Percentiles rank a stretch among this genome's conserved stretches.
Conservation (phyloP, 2,113 vertebrate genomes). For the Etheostoma cragini region DNA sequence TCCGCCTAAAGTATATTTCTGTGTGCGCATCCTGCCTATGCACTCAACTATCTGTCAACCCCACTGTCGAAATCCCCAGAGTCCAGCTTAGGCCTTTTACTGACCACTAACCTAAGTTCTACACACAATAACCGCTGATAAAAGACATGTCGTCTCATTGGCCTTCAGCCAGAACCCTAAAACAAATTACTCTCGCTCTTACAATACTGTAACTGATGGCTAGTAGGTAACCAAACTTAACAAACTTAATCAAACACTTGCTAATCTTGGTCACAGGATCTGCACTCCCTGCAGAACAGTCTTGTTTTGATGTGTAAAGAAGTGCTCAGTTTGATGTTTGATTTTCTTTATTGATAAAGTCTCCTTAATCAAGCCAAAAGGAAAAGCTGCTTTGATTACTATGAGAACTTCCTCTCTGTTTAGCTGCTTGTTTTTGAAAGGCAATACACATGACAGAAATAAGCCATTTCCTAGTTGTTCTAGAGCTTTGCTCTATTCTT, state of each 20-base stretch:
- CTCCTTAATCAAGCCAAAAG: conserved; percentile 24
- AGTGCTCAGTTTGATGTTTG: background rate
- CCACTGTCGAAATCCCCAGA: conserved; percentile 10
- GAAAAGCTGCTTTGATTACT: background rate
- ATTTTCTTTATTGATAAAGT: conserved; percentile 9
- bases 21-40: conserved; percentile 2
- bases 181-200: conserved; percentile 29
- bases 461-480: background rate
- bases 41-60: conserved; percentile 20
- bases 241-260: conserved; percentile 13
- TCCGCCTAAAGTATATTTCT: background rate
- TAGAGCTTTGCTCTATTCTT: background rate
- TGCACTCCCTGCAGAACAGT: conserved; percentile 2
- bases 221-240: conserved; percentile 1
- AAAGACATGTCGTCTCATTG: conserved; percentile 32
- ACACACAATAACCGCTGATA: conserved; percentile 49
- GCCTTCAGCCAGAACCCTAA: conserved; percentile 32
- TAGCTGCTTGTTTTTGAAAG: background rate
- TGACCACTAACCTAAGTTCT: conserved; percentile 39
- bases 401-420: background rate
- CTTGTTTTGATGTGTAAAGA: conserved; percentile 16
- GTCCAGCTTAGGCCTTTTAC: conserved; percentile 39
- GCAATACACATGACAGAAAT: background rate
- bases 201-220: conserved; percentile 25
- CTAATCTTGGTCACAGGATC: conserved; percentile 28